Evolutionary conservation across 35 echinoderm and acorn worm genomes (phyloP), one percentile per base, ranked within the genome.

Genomic region (Diadema setosum): DNA sequence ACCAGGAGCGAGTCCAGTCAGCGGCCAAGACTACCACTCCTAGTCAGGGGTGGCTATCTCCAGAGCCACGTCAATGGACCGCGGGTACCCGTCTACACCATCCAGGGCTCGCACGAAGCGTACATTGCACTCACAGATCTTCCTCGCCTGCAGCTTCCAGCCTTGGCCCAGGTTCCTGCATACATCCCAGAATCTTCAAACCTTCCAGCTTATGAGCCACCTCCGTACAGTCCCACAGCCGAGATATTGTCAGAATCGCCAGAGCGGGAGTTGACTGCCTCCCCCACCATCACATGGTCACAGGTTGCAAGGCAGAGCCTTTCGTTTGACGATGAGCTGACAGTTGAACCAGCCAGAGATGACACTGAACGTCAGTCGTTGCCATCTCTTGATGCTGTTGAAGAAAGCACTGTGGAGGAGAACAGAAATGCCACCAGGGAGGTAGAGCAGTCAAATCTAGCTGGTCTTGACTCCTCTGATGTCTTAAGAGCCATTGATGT

Each of bases 51-150:
- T 6, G 95, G 95, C 4, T 97, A 90, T 46, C 84, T 97, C 16
- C 95, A 97, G 56, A 88, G 87, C 49, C 95, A 91, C 32, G 74
- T 93, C 18, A 81, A 97, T 91, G 95, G 95, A 21, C 91, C 91
- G 4, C 84, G 91, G 6, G 91, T 97, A 39, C 95, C 95, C 18
- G 91, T 97, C 39, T 97, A 97, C n/a, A 93, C 84, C 16, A 39
- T 97, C 16, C 95, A 88, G 29, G 95, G 91, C 14, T 78, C 89
- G 23, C 93, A 97, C 52, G 91, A 97, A 45, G 91, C 91, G 31
- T 97, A 93, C 83, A 91, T 97, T 48, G 85, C 95, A 9, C 64
- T 97, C 65, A 93, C 87, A 24, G 95, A 97, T 48, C 95, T 97
- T 2, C 95, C 95, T 25, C 85, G 86, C 4, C 80, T 97, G 24